A percentile compares a stretch with the other conserved stretches of the same genome.
Conservation (phyloP, 2,888 invertebrate species). For the Schizaphis graminum region DNA sequence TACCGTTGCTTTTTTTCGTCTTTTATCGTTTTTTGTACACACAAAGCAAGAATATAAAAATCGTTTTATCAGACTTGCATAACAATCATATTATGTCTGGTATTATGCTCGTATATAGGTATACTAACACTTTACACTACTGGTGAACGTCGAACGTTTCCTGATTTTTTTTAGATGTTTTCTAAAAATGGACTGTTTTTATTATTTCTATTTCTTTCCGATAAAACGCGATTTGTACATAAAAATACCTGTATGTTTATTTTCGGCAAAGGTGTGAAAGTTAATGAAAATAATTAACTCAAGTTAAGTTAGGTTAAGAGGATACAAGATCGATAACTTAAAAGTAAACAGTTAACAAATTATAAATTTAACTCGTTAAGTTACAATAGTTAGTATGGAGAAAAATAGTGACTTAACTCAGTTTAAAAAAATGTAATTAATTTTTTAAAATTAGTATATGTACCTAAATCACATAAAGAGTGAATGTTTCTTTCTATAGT, state of each 20-base stretch:
- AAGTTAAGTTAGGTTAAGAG: too few relatives aligned
- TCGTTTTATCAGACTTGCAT: not conserved
- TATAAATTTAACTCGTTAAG: too few relatives aligned
- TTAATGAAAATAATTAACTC: too few relatives aligned
- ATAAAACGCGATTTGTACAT: not conserved
- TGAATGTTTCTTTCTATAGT: too few relatives aligned
- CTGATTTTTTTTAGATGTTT: conserved; percentile 36
- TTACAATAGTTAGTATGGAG: too few relatives aligned
- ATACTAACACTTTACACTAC: conserved; percentile 6
- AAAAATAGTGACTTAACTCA: too few relatives aligned
- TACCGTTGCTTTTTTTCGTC: not conserved
- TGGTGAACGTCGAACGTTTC: conserved; percentile 35
- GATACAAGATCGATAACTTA: too few relatives aligned
- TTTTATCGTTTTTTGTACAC: not conserved
- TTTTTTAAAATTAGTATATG: too few relatives aligned
- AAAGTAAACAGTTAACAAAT: too few relatives aligned
- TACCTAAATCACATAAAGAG: too few relatives aligned
- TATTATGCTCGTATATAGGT: not conserved
- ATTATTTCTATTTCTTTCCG: not conserved
- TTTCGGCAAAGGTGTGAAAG: too few relatives aligned
- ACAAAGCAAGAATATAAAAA: not conserved
- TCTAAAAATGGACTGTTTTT: not conserved
- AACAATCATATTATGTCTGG: not conserved
- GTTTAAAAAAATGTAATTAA: too few relatives aligned
- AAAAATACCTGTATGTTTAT: not conserved